Evolutionary conservation across 2,797 vertebrate genomes (phyloP).

Genomic region (Neosilurus hyrtlii): DNA sequence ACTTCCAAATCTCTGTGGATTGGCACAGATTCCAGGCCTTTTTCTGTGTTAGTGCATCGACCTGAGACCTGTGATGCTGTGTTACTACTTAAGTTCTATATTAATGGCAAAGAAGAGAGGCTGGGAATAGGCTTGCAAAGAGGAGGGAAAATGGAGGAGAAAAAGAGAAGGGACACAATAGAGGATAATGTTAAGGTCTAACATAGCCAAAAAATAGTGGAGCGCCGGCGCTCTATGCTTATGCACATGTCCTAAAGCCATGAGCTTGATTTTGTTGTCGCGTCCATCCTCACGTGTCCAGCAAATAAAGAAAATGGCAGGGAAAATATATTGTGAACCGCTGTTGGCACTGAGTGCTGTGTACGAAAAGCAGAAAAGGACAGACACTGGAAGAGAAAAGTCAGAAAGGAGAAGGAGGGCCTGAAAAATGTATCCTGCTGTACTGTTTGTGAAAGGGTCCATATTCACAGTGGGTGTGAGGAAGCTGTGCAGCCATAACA

Average conservation of each 20-base stretch:
- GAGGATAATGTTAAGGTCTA: too few relatives aligned
- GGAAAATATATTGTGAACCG: too few relatives aligned
- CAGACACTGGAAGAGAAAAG: neutral
- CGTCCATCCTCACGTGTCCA: too few relatives aligned
- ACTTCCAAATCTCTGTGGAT: neutral
- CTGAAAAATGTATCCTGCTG: neutral
- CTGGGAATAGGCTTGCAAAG: too few relatives aligned
- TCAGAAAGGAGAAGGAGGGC: neutral
- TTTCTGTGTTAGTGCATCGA: neutral
- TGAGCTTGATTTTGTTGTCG: too few relatives aligned
- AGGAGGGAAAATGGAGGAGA: neutral
- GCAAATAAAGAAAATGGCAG: too few relatives aligned
- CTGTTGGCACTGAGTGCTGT: too few relatives aligned
- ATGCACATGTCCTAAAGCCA: too few relatives aligned
- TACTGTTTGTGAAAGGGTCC: neutral
- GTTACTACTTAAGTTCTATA: neutral
- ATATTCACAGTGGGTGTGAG: neutral
- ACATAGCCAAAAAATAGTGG: too few relatives aligned
- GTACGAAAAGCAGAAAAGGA: neutral
- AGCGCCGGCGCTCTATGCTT: too few relatives aligned
- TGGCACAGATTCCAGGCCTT: too few relatives aligned
- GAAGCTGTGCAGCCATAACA: neutral
- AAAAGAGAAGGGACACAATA: neutral
- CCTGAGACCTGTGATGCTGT: neutral
- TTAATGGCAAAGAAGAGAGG: neutral